These are phyloP conservation scores for Campopleginae sp. DNA, from an alignment of 2,888 invertebrate genomes.

Conservation along the genomic window DNA sequence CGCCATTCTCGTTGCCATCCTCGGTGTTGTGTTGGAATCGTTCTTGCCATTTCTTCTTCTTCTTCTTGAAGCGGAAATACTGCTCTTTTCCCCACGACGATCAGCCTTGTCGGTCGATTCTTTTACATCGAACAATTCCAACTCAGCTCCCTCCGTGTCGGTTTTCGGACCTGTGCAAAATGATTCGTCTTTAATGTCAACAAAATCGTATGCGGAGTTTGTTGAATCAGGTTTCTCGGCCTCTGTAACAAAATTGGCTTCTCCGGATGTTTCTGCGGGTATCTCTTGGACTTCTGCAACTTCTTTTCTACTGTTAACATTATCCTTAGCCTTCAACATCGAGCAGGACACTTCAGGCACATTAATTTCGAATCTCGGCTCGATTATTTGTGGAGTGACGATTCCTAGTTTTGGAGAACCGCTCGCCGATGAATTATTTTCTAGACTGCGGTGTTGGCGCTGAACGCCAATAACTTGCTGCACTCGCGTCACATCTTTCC, in stretches of 20 bases:
- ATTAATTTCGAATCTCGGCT: neutral
- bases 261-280: neutral
- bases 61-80: neutral
- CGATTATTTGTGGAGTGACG: neutral
- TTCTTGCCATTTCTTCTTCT: neutral
- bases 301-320: neutral
- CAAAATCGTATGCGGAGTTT: neutral
- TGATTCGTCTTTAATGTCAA: neutral
- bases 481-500: conserved; percentile 5
- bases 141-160: neutral
- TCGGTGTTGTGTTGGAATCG: neutral
- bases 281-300: neutral
- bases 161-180: neutral
- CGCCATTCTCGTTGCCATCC: neutral
- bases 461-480: neutral
- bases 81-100: neutral
- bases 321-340: neutral
- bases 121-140: conserved; percentile 7
- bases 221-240: neutral
- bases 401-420: neutral
- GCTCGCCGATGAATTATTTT: neutral
- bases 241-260: neutral
- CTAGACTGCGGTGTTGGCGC: neutral
- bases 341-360: neutral
- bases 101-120: neutral